phyloP scores from a whole-genome alignment of 1,140 invertebrate genomes.

The Zaprionus capensis region DNA sequence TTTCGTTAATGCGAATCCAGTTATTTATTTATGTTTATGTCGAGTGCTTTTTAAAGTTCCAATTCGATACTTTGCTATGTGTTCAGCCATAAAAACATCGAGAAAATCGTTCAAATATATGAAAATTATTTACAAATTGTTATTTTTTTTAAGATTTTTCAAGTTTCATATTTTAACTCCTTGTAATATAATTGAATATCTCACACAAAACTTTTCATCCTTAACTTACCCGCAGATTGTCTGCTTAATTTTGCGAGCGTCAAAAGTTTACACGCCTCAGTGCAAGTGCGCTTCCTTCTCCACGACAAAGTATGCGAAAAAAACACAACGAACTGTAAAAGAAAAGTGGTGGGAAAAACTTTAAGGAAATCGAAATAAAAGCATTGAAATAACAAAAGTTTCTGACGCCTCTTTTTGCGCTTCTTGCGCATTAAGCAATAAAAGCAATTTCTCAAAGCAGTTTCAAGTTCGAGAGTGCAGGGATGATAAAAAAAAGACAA shows the following conservation, averaged over 20 bases:
- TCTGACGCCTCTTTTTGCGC: constrained; percentile 30
- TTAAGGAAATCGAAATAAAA: constrained; percentile 59
- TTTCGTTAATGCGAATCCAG: constrained; percentile 57
- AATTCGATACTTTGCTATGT: constrained; percentile 8
- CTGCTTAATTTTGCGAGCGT: constrained; percentile 59
- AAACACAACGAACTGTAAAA: neutral
- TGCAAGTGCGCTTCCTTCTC: constrained; percentile 11
- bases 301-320: neutral
- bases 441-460: constrained; percentile 51
- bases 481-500: neutral
- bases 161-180: neutral
- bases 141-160: neutral
- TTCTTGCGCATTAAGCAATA: constrained; percentile 60
- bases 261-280: constrained; percentile 65
- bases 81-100: constrained; percentile 38
- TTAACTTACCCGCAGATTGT: constrained; percentile 30
- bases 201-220: neutral
- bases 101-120: neutral
- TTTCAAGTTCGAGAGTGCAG: constrained; percentile 52
- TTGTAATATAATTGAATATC: neutral
- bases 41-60: constrained; percentile 34
- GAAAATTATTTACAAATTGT: neutral
- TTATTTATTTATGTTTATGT: constrained; percentile 61
- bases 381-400: constrained; percentile 69
- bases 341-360: constrained; percentile 26